Percentiles rank a stretch among this genome's conserved stretches.
phyloP scores from a whole-genome alignment of 2,797 vertebrate species.

The Neosilurus mollespiculum region DNA sequence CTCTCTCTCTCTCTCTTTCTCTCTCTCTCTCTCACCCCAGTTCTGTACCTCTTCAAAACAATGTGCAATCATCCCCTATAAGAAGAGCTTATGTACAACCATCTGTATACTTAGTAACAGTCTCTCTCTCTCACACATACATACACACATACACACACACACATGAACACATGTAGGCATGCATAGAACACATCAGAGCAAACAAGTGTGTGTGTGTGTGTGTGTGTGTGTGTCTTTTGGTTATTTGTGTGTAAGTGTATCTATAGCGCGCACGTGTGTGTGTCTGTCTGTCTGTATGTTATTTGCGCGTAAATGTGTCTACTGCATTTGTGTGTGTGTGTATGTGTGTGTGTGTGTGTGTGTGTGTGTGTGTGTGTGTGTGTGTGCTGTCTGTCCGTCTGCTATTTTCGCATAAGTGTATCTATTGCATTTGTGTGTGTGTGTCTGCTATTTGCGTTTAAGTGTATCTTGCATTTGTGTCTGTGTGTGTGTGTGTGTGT shows the following conservation, averaged over 20 bases:
- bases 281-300: too few relatives aligned
- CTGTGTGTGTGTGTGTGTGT: background rate
- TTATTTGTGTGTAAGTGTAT: too few relatives aligned
- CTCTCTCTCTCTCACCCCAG: background rate
- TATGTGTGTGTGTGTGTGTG: background rate
- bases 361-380: background rate
- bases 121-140: background rate
- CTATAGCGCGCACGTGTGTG: too few relatives aligned
- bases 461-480: background rate
- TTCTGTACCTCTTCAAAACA: constrained; percentile 46
- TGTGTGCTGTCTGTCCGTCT: background rate
- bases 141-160: background rate
- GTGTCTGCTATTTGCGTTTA: background rate
- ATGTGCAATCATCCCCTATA: constrained; percentile 60
- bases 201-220: background rate
- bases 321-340: background rate
- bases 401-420: background rate
- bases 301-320: background rate
- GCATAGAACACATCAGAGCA: too few relatives aligned
- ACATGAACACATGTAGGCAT: background rate
- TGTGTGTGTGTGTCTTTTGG: background rate
- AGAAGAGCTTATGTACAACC: constrained; percentile 29
- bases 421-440: background rate
- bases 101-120: background rate
- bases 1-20: constrained; percentile 12